Evolutionary conservation across 1,140 invertebrate genomes (phyloP), one percentile per base, ranked within the genome.

Genomic region (Papilio machaon): DNA sequence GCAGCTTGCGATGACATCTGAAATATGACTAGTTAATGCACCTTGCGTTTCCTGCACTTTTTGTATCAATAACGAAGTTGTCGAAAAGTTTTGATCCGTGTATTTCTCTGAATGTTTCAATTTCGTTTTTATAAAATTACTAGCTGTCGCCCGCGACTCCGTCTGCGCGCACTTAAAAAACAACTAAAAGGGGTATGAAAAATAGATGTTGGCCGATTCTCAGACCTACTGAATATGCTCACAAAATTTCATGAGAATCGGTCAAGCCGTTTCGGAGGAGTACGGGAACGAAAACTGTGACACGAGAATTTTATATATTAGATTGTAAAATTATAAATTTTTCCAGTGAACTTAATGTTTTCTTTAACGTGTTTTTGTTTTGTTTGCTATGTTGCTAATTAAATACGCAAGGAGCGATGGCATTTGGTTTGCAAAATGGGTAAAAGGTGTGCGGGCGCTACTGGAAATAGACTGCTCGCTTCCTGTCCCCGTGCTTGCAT

Each of bases 371-470:
- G 11, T 70, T 15, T 3, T 6, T 30, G 19, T 67, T 67, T 30
- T 35, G 64, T 67, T 30, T 8, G 1, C 73, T 75, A 75, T 10
- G 13, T 47, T 23, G 73, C 46, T 75, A 49, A 75, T 75, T 75
- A 23, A 75, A 75, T 75, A 52, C 46, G 60, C 60, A 67, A 67
- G 23, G n/a, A 75, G n/a, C 73, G 46, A 75, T 47, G 43, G 73
- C 11, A 67, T 67, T 73, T 11, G 35, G 35, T 43, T 49, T 75
- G 73, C 73, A 75, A 75, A 75, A 75, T 17, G 46, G 73, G 73
- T 46, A 75, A 75, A 75, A 19, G 73, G 73, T 75, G 73, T 17
- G 43, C 73, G 23, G 73, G 73, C 73, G 73, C 73, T 43, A 75
- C 73, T 75, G 73, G 46, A 75, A 75, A 75, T 75, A 75, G 73